Conservation (phyloP, 2,888 invertebrate genomes). For the Acleris emargana region DNA sequence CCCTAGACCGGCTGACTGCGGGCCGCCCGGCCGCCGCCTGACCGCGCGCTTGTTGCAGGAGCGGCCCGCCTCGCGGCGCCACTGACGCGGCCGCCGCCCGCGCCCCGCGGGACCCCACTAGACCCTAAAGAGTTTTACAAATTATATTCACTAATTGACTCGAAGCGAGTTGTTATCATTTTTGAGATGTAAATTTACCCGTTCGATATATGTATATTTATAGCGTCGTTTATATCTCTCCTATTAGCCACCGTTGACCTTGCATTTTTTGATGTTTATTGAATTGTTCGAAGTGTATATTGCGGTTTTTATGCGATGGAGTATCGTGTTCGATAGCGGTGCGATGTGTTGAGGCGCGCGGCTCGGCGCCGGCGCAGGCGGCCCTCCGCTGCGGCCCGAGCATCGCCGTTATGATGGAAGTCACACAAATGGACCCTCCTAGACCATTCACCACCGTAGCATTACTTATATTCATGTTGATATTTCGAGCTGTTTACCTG, state of each 20-base stretch:
- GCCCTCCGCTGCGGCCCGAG: neutral
- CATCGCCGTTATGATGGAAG: too few relatives aligned
- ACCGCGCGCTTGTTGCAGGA: constrained; percentile 37
- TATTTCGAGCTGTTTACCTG: too few relatives aligned
- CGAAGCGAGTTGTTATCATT: constrained; percentile 73
- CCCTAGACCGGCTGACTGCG: too few relatives aligned
- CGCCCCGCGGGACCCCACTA: constrained; percentile 42
- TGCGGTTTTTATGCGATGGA: constrained; percentile 51
- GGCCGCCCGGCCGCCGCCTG: neutral
- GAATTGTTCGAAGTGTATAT: constrained; percentile 62
- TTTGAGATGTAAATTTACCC: constrained; percentile 81
- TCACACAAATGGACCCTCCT: too few relatives aligned
- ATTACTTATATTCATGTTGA: too few relatives aligned
- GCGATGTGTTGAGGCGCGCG: constrained; percentile 6
- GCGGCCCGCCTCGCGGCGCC: constrained; percentile 45
- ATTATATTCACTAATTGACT: constrained; percentile 69
- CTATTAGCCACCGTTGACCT: constrained; percentile 73
- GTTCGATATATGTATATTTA: constrained; percentile 70
- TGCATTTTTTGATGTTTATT: constrained; percentile 78
- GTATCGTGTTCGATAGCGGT: constrained; percentile 40
- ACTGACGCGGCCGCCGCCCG: constrained; percentile 39
- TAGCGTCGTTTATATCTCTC: constrained; percentile 75
- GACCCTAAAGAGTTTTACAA: constrained; percentile 62
- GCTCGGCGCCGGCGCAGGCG: constrained; percentile 2
- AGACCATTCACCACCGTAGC: too few relatives aligned